These are phyloP conservation scores for Phorcus lineatus DNA, from an alignment of 2,888 invertebrate genomes.

Conservation along the genomic window DNA sequence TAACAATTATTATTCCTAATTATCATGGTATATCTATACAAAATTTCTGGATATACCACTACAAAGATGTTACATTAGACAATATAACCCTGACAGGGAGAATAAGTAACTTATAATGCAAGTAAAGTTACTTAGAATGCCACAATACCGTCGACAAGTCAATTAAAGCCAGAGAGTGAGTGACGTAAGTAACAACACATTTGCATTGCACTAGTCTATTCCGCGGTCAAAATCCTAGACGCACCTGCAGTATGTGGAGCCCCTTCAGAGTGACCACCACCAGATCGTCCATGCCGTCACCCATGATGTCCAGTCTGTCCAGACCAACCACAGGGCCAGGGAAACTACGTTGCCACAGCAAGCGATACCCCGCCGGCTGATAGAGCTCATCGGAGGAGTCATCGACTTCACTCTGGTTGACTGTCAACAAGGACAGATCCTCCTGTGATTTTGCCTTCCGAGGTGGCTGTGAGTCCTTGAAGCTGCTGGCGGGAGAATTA, in stretches of 20 bases:
- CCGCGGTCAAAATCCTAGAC: no score
- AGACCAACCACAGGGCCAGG: conserved; percentile 81
- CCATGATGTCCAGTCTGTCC: conserved; percentile 81
- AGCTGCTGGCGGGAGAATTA: conserved; percentile 11
- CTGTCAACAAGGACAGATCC: conserved; percentile 36
- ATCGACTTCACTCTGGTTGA: neutral
- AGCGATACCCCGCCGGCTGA: conserved; percentile 39
- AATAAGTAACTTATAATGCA: no score
- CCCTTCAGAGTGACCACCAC: conserved; percentile 82
- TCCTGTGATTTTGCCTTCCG: conserved; percentile 58
- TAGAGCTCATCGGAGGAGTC: neutral
- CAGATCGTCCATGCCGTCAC: conserved; percentile 82
- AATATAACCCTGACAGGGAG: no score
- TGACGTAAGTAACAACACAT: no score
- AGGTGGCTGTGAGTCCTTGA: conserved; percentile 30
- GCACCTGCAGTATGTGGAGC: conserved; percentile 81
- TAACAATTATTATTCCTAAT: no score
- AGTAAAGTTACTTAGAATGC: no score
- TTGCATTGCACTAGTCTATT: no score
- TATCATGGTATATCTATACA: no score
- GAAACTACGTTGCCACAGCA: conserved; percentile 78
- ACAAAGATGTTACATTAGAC: no score
- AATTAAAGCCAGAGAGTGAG: no score
- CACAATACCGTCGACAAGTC: no score
- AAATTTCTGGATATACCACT: no score